Conservation (phyloP, 2,888 invertebrate genomes). For the Hypsopygia costalis region DNA sequence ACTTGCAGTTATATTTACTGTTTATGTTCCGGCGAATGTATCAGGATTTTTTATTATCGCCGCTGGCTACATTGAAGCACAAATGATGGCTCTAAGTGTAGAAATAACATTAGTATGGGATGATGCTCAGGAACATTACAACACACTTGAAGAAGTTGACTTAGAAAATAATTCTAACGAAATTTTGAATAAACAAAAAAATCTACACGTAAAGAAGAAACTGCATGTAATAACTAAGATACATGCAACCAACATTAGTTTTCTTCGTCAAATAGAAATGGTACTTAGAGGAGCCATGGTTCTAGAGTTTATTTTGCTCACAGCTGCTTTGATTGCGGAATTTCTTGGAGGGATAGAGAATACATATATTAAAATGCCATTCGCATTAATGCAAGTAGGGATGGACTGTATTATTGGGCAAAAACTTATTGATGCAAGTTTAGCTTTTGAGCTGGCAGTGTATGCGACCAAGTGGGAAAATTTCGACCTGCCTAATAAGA, state of each 20-base stretch:
- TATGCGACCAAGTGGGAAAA: constrained; percentile 41
- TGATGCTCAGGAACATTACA: constrained; percentile 4
- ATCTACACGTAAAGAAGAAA: constrained; percentile 29
- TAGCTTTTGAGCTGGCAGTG: constrained; percentile 30
- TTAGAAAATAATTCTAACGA: constrained; percentile 1
- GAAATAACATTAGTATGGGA: constrained; percentile 13
- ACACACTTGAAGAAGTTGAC: constrained; percentile 1
- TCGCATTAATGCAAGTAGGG: constrained; percentile 39
- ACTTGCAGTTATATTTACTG: not conserved
- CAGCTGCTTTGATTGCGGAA: constrained; percentile 18
- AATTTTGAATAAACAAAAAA: constrained; percentile 16
- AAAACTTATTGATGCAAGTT: constrained; percentile 35
- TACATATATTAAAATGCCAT: constrained; percentile 44
- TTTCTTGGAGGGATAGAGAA: constrained; percentile 51
- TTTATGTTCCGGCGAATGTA: constrained; percentile 2
- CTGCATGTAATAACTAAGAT: constrained; percentile 28
- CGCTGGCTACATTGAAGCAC: constrained; percentile 22
- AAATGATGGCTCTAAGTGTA: constrained; percentile 17
- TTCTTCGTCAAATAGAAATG: constrained; percentile 33
- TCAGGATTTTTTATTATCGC: constrained; percentile 18
- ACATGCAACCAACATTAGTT: constrained; percentile 33
- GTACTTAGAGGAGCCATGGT: constrained; percentile 41
- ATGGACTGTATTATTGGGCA: constrained; percentile 42
- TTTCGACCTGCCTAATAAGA: constrained; percentile 34
- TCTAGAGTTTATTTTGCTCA: constrained; percentile 31